Conservation (phyloP, 2,797 vertebrate species). For the Enteromius argenteus region DNA sequence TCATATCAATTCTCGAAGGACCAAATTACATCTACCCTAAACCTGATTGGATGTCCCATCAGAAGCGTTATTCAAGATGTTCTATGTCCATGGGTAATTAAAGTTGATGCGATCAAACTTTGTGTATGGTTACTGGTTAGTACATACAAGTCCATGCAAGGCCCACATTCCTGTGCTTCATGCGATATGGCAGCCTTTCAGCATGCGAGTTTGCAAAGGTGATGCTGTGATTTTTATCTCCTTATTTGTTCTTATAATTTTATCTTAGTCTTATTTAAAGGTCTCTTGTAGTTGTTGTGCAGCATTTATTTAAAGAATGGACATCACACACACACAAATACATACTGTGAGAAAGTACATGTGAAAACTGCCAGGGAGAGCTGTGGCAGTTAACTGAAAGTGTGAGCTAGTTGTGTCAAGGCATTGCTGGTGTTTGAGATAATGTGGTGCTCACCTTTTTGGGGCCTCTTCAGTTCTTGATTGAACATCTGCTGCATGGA, state of each 20-base stretch:
- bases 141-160: slow-evolving; percentile 63
- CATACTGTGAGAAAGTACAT: neutral
- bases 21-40: neutral
- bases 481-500: slow-evolving; percentile 76
- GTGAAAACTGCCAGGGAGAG: slow-evolving; percentile 25
- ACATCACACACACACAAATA: no score
- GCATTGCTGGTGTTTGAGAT: slow-evolving; percentile 78
- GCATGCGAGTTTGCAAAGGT: neutral
- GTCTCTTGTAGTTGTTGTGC: neutral
- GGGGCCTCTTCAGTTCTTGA: slow-evolving; percentile 72
- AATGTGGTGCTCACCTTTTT: slow-evolving; percentile 74
- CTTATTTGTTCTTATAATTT: neutral
- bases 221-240: neutral
- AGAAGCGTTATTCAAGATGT: neutral
- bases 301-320: neutral
- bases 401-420: slow-evolving; percentile 1
- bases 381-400: slow-evolving; percentile 43
- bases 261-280: neutral
- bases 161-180: slow-evolving; percentile 66
- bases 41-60: neutral
- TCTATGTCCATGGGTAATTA: slow-evolving; percentile 41
- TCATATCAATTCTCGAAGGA: neutral
- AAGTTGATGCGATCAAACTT: slow-evolving; percentile 60
- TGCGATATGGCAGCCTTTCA: slow-evolving; percentile 62
- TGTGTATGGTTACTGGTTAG: slow-evolving; percentile 54